Conservation (phyloP, 2,888 invertebrate species). For the Platycheirus albimanus region DNA sequence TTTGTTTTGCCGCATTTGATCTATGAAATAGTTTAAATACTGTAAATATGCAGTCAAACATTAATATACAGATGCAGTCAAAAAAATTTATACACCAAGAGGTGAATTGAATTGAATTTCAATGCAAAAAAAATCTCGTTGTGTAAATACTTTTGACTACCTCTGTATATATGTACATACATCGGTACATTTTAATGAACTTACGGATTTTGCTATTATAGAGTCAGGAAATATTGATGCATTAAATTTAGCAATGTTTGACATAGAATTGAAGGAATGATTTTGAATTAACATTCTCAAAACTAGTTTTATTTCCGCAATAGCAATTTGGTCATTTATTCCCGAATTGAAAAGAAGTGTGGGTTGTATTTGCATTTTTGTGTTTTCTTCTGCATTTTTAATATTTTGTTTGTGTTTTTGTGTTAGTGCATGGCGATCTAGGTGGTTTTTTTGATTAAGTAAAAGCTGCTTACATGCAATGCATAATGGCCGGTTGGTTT, state of each 20-base stretch:
- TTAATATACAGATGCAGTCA: too few species aligned
- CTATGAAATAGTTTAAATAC: background rate
- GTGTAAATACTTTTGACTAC: too few species aligned
- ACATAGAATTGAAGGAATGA: background rate
- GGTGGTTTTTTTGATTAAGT: background rate
- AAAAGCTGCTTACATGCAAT: constrained; percentile 1
- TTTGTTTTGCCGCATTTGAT: background rate
- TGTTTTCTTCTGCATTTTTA: background rate
- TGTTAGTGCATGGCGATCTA: background rate
- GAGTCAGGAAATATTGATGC: constrained; percentile 1
- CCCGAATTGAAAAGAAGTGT: background rate
- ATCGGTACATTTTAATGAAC: too few species aligned
- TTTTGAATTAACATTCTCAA: too few species aligned
- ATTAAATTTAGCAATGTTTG: background rate
- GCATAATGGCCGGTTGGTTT: background rate
- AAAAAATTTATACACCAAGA: too few species aligned
- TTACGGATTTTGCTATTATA: background rate
- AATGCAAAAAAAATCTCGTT: too few species aligned
- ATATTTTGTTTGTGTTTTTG: constrained; percentile 2
- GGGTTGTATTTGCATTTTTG: background rate
- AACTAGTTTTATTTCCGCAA: background rate
- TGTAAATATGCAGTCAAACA: background rate
- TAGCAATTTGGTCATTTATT: constrained; percentile 1
- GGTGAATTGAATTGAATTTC: too few species aligned
- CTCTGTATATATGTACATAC: too few species aligned